Conservation (phyloP, 2,797 vertebrate species). For the Bucorvus abyssinicus region DNA sequence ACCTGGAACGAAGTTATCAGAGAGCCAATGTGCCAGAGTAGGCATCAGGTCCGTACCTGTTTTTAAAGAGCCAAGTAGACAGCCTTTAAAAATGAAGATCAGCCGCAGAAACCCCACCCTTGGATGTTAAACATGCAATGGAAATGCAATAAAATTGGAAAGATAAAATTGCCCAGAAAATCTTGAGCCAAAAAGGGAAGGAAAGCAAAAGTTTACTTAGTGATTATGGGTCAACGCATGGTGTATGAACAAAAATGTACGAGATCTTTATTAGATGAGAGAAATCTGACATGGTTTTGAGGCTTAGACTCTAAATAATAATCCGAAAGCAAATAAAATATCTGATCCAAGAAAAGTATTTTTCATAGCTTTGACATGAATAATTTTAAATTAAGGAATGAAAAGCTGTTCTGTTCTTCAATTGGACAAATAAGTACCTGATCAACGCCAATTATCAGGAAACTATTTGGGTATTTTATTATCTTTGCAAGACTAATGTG, state of each 20-base stretch:
- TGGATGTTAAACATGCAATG: neutral
- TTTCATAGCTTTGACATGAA: conserved; percentile 49
- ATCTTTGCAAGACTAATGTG: neutral
- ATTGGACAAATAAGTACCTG: conserved; percentile 25
- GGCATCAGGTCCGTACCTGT: neutral
- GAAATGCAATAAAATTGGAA: neutral
- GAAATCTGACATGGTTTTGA: conserved; percentile 25
- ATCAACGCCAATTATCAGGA: conserved; percentile 34
- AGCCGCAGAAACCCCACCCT: neutral
- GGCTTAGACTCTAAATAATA: conserved; percentile 48
- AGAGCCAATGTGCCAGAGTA: neutral
- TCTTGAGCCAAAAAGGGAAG: conserved; percentile 11
- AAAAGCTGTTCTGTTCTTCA: conserved; percentile 47
- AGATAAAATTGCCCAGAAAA: conserved; percentile 6
- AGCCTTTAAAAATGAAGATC: neutral
- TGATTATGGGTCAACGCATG: conserved; percentile 30
- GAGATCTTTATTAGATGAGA: conserved; percentile 34
- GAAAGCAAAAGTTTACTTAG: conserved; percentile 41
- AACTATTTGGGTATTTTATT: neutral
- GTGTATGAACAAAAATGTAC: conserved; percentile 28
- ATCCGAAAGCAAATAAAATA: conserved; percentile 52
- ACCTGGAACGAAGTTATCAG: neutral
- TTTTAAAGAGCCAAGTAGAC: neutral
- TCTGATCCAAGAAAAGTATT: conserved; percentile 55
- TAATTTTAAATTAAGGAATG: conserved; percentile 45